These are phyloP conservation scores for Zygogramma bicolorata DNA, from an alignment of 2,888 invertebrate genomes.

Conservation along the genomic window DNA sequence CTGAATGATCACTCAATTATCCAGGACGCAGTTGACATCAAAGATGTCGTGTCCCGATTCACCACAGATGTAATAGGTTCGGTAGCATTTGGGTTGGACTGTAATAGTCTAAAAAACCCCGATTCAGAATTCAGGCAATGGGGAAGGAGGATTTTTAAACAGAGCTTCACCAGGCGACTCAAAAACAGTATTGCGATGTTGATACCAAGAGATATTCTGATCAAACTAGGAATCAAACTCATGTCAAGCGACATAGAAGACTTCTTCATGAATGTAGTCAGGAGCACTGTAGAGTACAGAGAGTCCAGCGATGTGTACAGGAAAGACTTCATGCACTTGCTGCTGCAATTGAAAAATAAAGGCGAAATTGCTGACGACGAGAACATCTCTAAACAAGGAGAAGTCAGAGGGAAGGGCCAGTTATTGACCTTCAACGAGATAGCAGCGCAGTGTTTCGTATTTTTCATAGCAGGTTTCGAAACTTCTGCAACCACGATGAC, in stretches of 20 bases:
- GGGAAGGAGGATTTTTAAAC: slow-evolving; percentile 42
- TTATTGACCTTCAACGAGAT: slow-evolving; percentile 35
- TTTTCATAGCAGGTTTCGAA: slow-evolving; percentile 53
- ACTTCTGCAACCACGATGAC: slow-evolving; percentile 54
- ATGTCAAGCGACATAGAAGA: slow-evolving; percentile 51
- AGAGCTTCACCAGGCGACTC: slow-evolving; percentile 33
- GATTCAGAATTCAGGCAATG: slow-evolving; percentile 65
- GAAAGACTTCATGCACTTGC: slow-evolving; percentile 71
- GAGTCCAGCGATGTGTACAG: slow-evolving; percentile 65
- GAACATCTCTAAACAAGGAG: slow-evolving; percentile 47
- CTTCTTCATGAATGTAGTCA: slow-evolving; percentile 63
- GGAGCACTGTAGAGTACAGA: slow-evolving; percentile 58
- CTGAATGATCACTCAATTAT: slow-evolving; percentile 61
- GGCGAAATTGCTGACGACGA: slow-evolving; percentile 60
- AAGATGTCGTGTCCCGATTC: slow-evolving; percentile 70
- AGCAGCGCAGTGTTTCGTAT: slow-evolving; percentile 44
- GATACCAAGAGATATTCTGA: slow-evolving; percentile 44
- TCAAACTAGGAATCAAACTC: slow-evolving; percentile 46
- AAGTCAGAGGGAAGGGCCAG: slow-evolving; percentile 15
- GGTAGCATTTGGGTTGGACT: slow-evolving; percentile 72
- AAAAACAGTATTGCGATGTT: slow-evolving; percentile 23
- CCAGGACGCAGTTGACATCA: slow-evolving; percentile 53
- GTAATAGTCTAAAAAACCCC: slow-evolving; percentile 69
- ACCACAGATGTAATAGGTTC: slow-evolving; percentile 73
- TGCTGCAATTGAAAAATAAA: slow-evolving; percentile 66